phyloP scores from a whole-genome alignment of 1,140 invertebrate species.

The Prorops nasuta region DNA sequence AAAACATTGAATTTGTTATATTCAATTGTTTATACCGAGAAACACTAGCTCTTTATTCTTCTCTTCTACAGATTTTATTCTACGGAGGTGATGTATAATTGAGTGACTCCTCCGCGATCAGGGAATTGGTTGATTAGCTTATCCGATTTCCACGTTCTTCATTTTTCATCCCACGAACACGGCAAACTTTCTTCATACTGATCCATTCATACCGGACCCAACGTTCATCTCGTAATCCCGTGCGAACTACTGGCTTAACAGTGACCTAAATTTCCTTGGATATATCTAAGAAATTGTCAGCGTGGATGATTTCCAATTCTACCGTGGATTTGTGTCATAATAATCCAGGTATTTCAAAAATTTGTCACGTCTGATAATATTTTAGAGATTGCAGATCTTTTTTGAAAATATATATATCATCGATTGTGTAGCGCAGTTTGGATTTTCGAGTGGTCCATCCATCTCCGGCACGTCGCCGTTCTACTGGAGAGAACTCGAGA shows the following conservation, averaged over 20 bases:
- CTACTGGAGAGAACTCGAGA: neutral
- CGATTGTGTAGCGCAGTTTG: neutral
- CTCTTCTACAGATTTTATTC: neutral
- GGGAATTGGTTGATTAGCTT: slow-evolving; percentile 34
- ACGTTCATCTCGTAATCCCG: neutral
- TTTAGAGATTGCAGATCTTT: neutral
- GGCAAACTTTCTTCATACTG: neutral
- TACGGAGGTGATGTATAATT: neutral
- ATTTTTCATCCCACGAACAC: no score
- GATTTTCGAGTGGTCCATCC: neutral
- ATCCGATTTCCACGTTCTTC: slow-evolving; percentile 4
- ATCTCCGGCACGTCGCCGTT: neutral
- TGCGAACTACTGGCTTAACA: neutral
- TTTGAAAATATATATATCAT: neutral
- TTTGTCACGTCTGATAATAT: neutral
- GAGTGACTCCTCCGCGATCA: slow-evolving; percentile 15
- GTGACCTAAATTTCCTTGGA: neutral
- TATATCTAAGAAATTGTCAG: neutral
- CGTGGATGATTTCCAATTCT: neutral
- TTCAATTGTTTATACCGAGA: neutral
- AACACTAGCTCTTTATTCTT: neutral
- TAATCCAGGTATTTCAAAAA: neutral
- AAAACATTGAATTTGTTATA: no score
- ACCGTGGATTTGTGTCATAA: neutral
- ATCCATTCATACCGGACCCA: neutral